Evolutionary conservation across 2,797 vertebrate genomes (phyloP), one percentile per base, ranked within the genome.

Genomic region (Pipistrellus nathusii): DNA sequence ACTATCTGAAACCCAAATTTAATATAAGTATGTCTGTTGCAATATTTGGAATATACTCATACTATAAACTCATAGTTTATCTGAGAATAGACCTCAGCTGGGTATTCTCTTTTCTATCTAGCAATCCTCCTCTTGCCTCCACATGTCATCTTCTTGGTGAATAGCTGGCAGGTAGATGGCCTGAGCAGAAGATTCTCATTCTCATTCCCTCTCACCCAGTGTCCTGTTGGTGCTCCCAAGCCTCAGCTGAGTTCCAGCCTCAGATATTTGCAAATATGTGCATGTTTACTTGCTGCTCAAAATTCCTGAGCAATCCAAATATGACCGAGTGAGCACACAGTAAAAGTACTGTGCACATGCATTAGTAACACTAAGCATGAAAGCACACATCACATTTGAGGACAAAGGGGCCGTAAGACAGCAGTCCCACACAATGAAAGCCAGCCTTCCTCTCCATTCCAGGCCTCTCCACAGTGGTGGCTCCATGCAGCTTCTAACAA

Each of bases 281-380:
- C 8, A 7, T 12, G 11, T 15, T 76, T 55, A 20, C 15, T 77
- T 94, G 27, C 21, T 69, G 69, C 69, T 93, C 69, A 55, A 4
- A 21, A 2, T 90, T 53, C 15, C 23, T 55, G 13, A 88, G n/a
- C 38, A 92, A 76, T 25, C 55, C 73, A 85, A 76, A 69, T 27
- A 46, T 32, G 6, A 84, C 8, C 6, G 18, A 88, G 44, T 62
- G 44, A 68, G 51, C 46, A 27, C 6, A 73, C 38, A 38, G 68
- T 88, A 46, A 23, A 38, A 83, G 51, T 66, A 30, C 57, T 57
- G 3, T 32, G 5, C 5, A 53, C 30, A 18, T 21, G 12, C 9
- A 46, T 86, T n/a, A 38, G 35, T 64, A 44, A 78, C 75, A 90
- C 5, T 41, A 87, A 93, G 32, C 51, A 71, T 48, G 72, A 72